Conservation (phyloP, 2,888 invertebrate species). For the Drosophila maculinotata region DNA sequence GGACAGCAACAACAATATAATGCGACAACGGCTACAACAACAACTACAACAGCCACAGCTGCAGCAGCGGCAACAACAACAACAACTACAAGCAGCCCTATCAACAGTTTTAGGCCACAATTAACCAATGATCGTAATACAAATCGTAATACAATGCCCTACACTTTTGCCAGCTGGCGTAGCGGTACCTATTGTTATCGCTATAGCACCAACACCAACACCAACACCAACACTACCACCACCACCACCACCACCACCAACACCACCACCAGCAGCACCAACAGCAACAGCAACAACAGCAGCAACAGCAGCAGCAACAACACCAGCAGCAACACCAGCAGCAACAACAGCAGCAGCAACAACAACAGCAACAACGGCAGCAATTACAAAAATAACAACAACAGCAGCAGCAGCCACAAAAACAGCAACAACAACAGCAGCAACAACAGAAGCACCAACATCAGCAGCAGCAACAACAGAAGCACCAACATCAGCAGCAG, state of each 20-base stretch:
- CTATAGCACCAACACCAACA: conserved; percentile 48
- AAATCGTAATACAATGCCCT: conserved; percentile 57
- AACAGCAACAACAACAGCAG: conserved; percentile 33
- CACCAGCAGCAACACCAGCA: conserved; percentile 30
- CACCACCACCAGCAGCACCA: conserved; percentile 20
- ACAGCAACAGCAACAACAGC: conserved; percentile 27
- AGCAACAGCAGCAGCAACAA: conserved; percentile 39
- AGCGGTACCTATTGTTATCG: conserved; percentile 71
- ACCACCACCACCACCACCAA: conserved; percentile 23
- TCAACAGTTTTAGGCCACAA: conserved; percentile 55
- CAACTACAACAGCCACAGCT: conserved; percentile 46
- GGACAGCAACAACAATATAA: conserved; percentile 34
- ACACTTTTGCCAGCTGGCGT: conserved; percentile 73
- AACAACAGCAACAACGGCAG: conserved; percentile 24
- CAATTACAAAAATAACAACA: no score
- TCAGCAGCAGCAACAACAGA: conserved; percentile 35
- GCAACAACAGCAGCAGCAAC: conserved; percentile 19
- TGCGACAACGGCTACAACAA: conserved; percentile 40
- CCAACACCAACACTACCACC: conserved; percentile 21
- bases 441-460: conserved; percentile 40
- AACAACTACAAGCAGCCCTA: conserved; percentile 47
- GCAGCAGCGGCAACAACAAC: conserved; percentile 36
- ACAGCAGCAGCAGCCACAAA: conserved; percentile 18
- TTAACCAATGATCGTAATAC: conserved; percentile 57
- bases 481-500: conserved; percentile 23